Percentiles rank a stretch among this genome's conserved stretches.
Conservation (phyloP, 2,797 vertebrate genomes). For the Xenentodon cancila region DNA sequence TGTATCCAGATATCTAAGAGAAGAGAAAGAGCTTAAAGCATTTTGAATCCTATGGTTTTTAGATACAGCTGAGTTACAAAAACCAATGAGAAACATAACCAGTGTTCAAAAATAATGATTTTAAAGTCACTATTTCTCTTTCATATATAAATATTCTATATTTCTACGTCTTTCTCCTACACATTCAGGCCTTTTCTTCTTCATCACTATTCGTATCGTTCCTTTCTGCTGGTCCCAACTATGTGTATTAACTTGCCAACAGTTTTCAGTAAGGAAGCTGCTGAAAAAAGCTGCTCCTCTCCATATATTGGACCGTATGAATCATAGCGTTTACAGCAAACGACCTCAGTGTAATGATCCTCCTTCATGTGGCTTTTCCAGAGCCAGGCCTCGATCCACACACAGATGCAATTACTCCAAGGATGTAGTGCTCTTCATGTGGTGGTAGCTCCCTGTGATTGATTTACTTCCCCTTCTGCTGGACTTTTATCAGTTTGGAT, state of each 20-base stretch:
- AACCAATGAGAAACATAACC: constrained; percentile 25
- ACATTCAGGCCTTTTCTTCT: background rate
- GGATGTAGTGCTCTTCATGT: constrained; percentile 56
- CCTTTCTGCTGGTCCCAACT: background rate
- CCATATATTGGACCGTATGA: constrained; percentile 33
- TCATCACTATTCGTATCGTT: background rate
- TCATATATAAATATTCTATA: background rate
- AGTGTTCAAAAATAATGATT: constrained; percentile 7
- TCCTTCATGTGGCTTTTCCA: constrained; percentile 60
- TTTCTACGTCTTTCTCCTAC: background rate
- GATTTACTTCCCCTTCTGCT: constrained; percentile 45
- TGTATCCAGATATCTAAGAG: background rate
- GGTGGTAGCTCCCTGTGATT: constrained; percentile 28
- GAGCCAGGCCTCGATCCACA: constrained; percentile 32
- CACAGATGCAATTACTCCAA: constrained; percentile 52
- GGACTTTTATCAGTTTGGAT: constrained; percentile 33
- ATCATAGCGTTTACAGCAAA: constrained; percentile 29
- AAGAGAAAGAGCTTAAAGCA: background rate
- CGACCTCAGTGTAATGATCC: constrained; percentile 38
- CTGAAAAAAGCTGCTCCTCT: constrained; percentile 21
- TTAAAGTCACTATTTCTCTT: constrained; percentile 15
- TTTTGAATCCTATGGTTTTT: background rate
- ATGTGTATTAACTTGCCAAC: background rate
- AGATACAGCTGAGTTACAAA: background rate
- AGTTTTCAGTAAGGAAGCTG: constrained; percentile 11